Base-by-base conservation (phyloP, 2,888 invertebrate genomes). In the Megamerina dolium region DNA sequence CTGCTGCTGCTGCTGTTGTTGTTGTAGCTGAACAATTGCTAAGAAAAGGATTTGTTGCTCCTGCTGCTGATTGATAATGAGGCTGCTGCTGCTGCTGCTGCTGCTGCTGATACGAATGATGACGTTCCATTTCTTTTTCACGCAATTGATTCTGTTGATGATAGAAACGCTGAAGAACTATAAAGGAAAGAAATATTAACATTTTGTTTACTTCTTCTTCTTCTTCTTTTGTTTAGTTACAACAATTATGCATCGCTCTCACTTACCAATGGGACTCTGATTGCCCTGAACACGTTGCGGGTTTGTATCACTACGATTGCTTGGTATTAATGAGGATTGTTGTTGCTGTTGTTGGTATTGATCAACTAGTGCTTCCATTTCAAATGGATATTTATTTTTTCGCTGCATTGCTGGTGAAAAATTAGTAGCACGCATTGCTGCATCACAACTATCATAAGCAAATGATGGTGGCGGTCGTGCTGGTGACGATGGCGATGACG, bases 81-180 rank as follows among this genome's bases (percentile, higher is more conserved):
- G 3, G 5, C 32, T 33, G 33, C 26, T 17, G 41, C 17, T 43
- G 43, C 6, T 44, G 39, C 17, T 45, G 47, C n/a, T 41, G 47
- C 10, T 34, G 23, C 23, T 27, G 32, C 40, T 26, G 45, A 2
- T 48, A 48, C 14, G 56, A 55, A 8, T 65, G 58, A 34, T 65
- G 63, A 21, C 63, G 58, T 53, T 68, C 68, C 4, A 63, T 50
- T 52, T 71, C 71, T 46, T 64, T 78, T 53, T 82, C 75, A 50
- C 83, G 75, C 54, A 77, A 71, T 66, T 85, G 85, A 61, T 82
- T 83, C 62, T 82, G 85, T 64, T 86, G 86, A 66, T 86, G 85
- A 62, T 83, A 82, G 65, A 85, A 86, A 64, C 85, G 75, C 65
- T 85, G 85, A 54, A 85, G 73, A 46, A 86, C 83, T 53, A 16